Conservation (phyloP, 2,888 invertebrate species). For the Volucella zonaria region DNA sequence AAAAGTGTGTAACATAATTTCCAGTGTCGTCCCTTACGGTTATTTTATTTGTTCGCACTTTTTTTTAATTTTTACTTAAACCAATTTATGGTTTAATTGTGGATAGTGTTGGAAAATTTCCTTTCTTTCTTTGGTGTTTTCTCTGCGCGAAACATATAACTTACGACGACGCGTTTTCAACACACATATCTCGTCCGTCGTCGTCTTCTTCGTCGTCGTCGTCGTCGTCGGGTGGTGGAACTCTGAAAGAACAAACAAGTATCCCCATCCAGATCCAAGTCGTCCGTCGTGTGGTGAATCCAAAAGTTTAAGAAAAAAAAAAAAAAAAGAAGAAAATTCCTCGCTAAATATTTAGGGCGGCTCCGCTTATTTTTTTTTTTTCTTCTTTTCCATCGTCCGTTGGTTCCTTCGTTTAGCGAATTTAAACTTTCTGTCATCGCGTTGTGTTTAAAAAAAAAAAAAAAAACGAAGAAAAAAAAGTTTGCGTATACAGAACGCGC, state of each 20-base stretch:
- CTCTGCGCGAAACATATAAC: conserved; percentile 54
- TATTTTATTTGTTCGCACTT: conserved; percentile 17
- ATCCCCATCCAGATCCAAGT: conserved; percentile 9
- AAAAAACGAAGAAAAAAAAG: neutral
- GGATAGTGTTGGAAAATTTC: conserved; percentile 6
- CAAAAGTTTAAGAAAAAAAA: conserved; percentile 16
- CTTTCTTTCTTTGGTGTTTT: conserved; percentile 7
- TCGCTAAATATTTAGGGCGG: conserved; percentile 73
- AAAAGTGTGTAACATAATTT: conserved; percentile 51
- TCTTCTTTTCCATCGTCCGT: neutral
- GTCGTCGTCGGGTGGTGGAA: conserved; percentile 47
- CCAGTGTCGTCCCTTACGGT: conserved; percentile 20
- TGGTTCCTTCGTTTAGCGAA: conserved; percentile 28
- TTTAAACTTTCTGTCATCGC: conserved; percentile 54
- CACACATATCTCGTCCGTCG: conserved; percentile 36
- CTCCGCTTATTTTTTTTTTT: conserved; percentile 61
- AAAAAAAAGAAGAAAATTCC: conserved; percentile 33
- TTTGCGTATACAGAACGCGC: conserved; percentile 40
- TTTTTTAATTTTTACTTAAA: neutral
- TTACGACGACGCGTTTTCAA: conserved; percentile 56
- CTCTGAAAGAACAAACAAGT: neutral
- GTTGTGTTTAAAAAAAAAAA: conserved; percentile 19
- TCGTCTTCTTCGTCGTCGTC: neutral
- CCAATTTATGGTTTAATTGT: conserved; percentile 15
- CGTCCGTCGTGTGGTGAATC: conserved; percentile 66